Base-by-base conservation (phyloP, 2,113 vertebrate genomes). In the Athene noctua region DNA sequence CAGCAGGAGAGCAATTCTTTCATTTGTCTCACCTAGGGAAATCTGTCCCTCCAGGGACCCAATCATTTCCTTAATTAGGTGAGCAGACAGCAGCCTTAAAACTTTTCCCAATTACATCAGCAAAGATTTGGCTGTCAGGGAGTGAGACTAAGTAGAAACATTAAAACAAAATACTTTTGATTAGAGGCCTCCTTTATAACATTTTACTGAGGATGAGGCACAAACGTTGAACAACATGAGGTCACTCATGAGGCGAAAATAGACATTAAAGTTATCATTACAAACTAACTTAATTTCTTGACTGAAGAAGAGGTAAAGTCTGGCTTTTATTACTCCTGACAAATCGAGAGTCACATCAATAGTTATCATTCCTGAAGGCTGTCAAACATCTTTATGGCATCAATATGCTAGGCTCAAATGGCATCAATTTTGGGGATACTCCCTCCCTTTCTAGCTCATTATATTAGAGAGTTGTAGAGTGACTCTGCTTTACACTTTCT, bases 21-120 rank as follows among this genome's bases (percentile, higher is more conserved):
- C 51, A 81, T 61, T 89, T 72, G 38, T 55, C 46, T 94, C 66
- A 90, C 65, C 51, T 88, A 71, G 65, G 57, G 88, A 96, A 29
- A 72, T 47, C 15, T 25, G 49, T 32, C 32, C 38, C 88, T 92
- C 78, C 61, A 58, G 66, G 62, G 83, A 80, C 16, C 17, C 49
- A 92, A 93, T 70, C 3, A 86, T 70, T 90, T 67, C 85, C 67
- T 93, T 81, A 86, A 95, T 92, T 96, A 93, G 70, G 58, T 88
- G 92, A 96, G 67, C 55, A 85, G n/a, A 77, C 30, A 88, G 34
- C 42, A 93, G 42, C 51, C 90, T 81, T 93, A 78, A 82, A 55
- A 88, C 32, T 11, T 91, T 87, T 87, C 23, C 47, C 61, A 95
- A 80, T 88, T 86, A 68, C 15, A 91, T 66, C 54, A 94, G 32